Base-by-base conservation (phyloP, 2,888 invertebrate species). In the Nomada flava region DNA sequence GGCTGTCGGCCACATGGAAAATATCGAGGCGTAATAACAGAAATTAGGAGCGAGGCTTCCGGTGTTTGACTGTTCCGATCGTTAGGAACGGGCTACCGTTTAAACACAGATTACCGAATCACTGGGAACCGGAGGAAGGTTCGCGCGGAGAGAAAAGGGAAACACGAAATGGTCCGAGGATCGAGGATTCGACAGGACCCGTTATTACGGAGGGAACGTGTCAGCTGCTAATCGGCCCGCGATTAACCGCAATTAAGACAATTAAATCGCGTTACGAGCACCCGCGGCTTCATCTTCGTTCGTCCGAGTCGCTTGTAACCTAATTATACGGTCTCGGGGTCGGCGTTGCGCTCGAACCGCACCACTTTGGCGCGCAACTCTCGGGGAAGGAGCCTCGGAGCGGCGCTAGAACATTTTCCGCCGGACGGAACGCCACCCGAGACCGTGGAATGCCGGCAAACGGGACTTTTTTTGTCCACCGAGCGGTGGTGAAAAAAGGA, bases 41-140 rank as follows among this genome's bases (percentile, higher is more conserved):
- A 85, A 88, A 88, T 88, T 88, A 88, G 82, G 73, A 60, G 36
- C 42, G 15, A 10, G 44, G 86, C 86, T 85, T 85, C 86, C 88
- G 82, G 86, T 76, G 69, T 75, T 85, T 13, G 65, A 77, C 77
- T 70, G 69, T 76, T 60, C 60, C 76, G 78, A 73, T 83, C 83
- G 86, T 85, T 83, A 80, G 67, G 67, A 64, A 42, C 65, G 79
- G 65, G 85, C 89, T 85, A 89, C 88, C 76, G 82, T 79, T 84
- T 89, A 89, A 88, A 82, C 72, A 87, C 77, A 64, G 84, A 79
- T 76, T 79, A 74, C 55, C 73, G 80, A 81, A 84, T 86, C 70
- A 72, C 76, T 10, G 20, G 29, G 29, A 44, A 53, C n/a, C 69
- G 42, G 2, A 0, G 62, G 55, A 26, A 29, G 57, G 23, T 57